Evolutionary conservation across 2,113 vertebrate species (phyloP).

Genomic region (Megaleporinus macrocephalus): DNA sequence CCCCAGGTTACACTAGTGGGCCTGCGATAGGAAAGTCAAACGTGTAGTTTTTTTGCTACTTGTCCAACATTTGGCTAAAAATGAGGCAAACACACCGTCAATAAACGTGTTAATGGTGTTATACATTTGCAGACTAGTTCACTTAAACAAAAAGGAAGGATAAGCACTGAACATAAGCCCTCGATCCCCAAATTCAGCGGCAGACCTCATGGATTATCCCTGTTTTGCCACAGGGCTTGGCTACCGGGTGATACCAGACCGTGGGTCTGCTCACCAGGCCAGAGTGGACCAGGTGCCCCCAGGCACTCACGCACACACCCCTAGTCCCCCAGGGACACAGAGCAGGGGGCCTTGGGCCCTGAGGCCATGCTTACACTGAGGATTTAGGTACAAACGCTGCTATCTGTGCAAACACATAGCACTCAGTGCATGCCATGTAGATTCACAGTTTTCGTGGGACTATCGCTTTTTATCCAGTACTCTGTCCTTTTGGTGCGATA

Average conservation of each 20-base stretch:
- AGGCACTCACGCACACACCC: conserved; percentile 67
- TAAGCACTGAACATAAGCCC: conserved; percentile 62
- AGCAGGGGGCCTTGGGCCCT: conserved; percentile 35
- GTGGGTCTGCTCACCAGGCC: conserved; percentile 64
- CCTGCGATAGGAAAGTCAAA: conserved; percentile 26
- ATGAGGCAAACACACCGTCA: conserved; percentile 57
- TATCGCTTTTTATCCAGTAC: conserved; percentile 61
- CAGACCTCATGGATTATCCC: conserved; percentile 70
- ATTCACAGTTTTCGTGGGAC: conserved; percentile 62
- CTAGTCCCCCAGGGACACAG: conserved; percentile 58
- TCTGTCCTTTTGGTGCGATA: conserved; percentile 64
- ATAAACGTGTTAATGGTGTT: conserved; percentile 64
- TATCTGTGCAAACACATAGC: conserved; percentile 68
- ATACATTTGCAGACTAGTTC: conserved; percentile 41
- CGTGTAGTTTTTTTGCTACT: conserved; percentile 45
- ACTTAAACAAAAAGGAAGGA: conserved; percentile 59
- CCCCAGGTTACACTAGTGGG: conserved; percentile 21
- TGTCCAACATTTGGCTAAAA: conserved; percentile 51
- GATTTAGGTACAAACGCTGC: conserved; percentile 72
- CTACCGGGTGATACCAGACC: conserved; percentile 61
- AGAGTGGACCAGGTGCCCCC: conserved; percentile 63
- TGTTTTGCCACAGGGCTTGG: conserved; percentile 66
- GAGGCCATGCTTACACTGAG: conserved; percentile 57
- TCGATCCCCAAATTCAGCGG: conserved; percentile 51
- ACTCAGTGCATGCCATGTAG: conserved; percentile 43